phyloP scores from a whole-genome alignment of 2,113 vertebrate species.

The Elephas maximus region DNA sequence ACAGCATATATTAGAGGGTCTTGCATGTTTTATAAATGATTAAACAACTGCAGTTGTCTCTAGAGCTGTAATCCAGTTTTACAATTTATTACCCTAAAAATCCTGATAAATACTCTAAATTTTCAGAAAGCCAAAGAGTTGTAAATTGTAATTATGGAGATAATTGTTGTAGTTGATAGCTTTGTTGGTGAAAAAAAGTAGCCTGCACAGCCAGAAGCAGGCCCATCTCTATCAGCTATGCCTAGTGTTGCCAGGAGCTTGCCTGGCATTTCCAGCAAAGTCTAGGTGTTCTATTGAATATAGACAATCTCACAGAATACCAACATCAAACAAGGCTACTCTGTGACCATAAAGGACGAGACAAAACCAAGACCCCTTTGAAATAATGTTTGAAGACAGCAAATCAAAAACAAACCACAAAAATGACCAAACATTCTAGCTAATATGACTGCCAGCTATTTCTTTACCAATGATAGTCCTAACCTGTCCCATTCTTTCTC shows the following conservation, averaged over 20 bases:
- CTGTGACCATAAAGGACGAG: not conserved
- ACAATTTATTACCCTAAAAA: not conserved
- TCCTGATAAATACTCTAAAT: not conserved
- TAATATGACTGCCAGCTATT: not conserved
- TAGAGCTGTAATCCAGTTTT: constrained; percentile 24
- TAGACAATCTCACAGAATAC: not conserved
- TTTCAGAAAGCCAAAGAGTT: not conserved
- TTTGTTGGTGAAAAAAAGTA: not conserved
- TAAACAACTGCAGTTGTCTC: not conserved
- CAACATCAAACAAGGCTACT: not conserved
- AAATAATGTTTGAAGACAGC: not conserved
- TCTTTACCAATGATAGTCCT: not conserved
- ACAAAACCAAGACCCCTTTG: not conserved
- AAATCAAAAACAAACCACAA: constrained; percentile 35
- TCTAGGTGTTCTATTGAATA: not conserved
- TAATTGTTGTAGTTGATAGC: not conserved
- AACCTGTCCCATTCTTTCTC: constrained; percentile 11
- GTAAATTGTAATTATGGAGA: not conserved
- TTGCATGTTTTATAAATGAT: not conserved
- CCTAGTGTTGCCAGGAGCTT: not conserved
- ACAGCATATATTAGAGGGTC: not conserved
- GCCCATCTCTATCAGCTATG: not conserved
- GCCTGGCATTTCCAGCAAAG: not conserved
- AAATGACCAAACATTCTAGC: not conserved
- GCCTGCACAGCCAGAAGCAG: not conserved